Conservation (phyloP, 2,888 invertebrate genomes). For the Tinea semifulvella region DNA sequence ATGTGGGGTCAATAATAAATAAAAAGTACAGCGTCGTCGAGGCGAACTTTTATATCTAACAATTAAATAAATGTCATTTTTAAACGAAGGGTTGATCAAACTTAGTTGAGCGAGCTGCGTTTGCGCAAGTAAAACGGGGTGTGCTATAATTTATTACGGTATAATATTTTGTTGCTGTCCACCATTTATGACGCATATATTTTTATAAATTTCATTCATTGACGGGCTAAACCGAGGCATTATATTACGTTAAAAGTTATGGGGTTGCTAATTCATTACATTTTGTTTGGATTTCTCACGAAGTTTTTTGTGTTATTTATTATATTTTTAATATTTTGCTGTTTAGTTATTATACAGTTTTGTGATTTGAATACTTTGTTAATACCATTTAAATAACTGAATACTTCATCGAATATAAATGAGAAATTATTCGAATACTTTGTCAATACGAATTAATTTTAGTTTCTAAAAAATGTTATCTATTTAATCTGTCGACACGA, state of each 20-base stretch:
- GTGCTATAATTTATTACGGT: slow-evolving; percentile 62
- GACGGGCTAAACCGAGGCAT: slow-evolving; percentile 51
- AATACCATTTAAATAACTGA: no score
- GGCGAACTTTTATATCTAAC: slow-evolving; percentile 41
- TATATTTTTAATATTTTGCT: no score
- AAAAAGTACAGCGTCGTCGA: slow-evolving; percentile 32
- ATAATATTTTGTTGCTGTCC: slow-evolving; percentile 61
- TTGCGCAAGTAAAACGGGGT: slow-evolving; percentile 56
- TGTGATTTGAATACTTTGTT: no score
- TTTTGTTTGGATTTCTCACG: slow-evolving; percentile 60
- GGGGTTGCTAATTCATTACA: slow-evolving; percentile 51
- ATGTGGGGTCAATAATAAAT: slow-evolving; percentile 59
- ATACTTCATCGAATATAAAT: no score
- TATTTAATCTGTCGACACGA: no score
- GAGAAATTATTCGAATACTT: no score
- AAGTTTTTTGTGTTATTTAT: slow-evolving; percentile 25
- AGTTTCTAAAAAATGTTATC: no score
- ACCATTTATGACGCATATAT: slow-evolving; percentile 49
- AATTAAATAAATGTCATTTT: slow-evolving; percentile 58
- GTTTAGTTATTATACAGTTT: no score
- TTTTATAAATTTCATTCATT: slow-evolving; percentile 49
- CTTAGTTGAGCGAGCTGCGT: slow-evolving; percentile 48
- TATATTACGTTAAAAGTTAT: slow-evolving; percentile 46
- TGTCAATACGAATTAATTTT: no score
- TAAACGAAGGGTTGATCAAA: slow-evolving; percentile 58